Evolutionary conservation across 2,888 invertebrate species (phyloP).

Genomic region (Caradrina clavipalpis): DNA sequence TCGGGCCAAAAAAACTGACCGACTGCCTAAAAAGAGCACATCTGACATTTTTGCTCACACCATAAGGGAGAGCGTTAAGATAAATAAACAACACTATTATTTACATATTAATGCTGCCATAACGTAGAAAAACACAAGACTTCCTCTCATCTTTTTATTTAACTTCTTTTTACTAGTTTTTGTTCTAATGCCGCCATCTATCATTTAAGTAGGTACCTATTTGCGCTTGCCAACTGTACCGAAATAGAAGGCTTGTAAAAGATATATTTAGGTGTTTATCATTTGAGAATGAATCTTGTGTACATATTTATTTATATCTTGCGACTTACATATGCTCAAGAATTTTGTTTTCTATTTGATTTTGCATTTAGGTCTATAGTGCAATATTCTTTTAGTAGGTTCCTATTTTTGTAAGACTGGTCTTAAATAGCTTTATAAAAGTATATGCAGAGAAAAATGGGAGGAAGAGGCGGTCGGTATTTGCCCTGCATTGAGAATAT

Average conservation of each 20-base stretch:
- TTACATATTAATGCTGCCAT: constrained; percentile 8
- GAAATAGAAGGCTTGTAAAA: constrained; percentile 26
- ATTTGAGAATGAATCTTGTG: constrained; percentile 21
- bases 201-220: constrained; percentile 3
- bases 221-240: constrained; percentile 30
- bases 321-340: neutral
- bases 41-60: constrained; percentile 26
- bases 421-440: no score
- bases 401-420: no score
- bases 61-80: constrained; percentile 42
- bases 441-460: no score
- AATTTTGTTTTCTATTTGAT: constrained; percentile 27
- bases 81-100: constrained; percentile 45
- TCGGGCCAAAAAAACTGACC: constrained; percentile 10
- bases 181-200: constrained; percentile 14
- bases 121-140: constrained; percentile 13
- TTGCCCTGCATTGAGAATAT: no score
- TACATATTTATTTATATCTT: constrained; percentile 35
- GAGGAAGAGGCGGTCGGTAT: no score
- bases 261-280: constrained; percentile 32
- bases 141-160: constrained; percentile 32
- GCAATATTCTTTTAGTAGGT: neutral
- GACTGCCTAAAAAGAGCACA: constrained; percentile 21
- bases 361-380: constrained; percentile 3
- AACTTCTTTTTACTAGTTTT: constrained; percentile 1